phyloP scores from a whole-genome alignment of 92 coral and sea anemone species.

The Palythoa heliodiscus region DNA sequence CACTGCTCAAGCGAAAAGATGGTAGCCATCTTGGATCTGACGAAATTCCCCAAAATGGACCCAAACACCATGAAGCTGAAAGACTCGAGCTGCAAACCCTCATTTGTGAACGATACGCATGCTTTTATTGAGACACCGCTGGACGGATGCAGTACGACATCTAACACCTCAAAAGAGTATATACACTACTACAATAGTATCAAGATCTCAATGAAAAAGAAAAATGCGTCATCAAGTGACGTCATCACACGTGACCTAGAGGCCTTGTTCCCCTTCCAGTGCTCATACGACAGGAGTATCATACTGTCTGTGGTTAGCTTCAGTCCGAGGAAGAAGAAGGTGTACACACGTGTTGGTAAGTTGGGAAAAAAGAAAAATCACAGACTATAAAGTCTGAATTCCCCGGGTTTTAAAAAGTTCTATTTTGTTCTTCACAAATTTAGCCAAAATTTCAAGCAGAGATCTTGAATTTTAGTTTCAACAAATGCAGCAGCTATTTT shows the following conservation, averaged over 20 bases:
- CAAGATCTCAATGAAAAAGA: slow-evolving; percentile 22
- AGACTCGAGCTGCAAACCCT: slow-evolving; percentile 51
- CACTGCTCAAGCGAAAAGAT: slow-evolving; percentile 49
- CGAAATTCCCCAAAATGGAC: slow-evolving; percentile 38
- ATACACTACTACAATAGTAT: slow-evolving; percentile 54
- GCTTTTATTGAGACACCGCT: slow-evolving; percentile 56
- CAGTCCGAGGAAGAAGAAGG: slow-evolving; percentile 43
- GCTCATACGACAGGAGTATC: slow-evolving; percentile 65
- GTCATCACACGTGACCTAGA: slow-evolving; percentile 68
- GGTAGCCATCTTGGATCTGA: slow-evolving; percentile 43
- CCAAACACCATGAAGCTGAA: slow-evolving; percentile 37
- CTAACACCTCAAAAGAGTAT: slow-evolving; percentile 59
- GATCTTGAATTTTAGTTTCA: no score
- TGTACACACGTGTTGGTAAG: slow-evolving; percentile 69
- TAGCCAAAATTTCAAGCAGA: no score
- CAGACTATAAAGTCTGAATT: no score
- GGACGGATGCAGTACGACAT: slow-evolving; percentile 61
- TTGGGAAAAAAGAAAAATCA: no score
- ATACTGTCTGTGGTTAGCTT: slow-evolving; percentile 60
- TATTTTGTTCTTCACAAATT: background rate
- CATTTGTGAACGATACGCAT: slow-evolving; percentile 50
- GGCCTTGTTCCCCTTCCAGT: slow-evolving; percentile 70
- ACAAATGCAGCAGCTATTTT: no score
- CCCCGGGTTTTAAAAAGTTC: no score
- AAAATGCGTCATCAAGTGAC: slow-evolving; percentile 1